Percentiles rank a stretch among this genome's conserved stretches.
These are phyloP conservation scores for Cyphomyrmex costatus DNA, from an alignment of 1,140 invertebrate genomes.

Conservation along the genomic window DNA sequence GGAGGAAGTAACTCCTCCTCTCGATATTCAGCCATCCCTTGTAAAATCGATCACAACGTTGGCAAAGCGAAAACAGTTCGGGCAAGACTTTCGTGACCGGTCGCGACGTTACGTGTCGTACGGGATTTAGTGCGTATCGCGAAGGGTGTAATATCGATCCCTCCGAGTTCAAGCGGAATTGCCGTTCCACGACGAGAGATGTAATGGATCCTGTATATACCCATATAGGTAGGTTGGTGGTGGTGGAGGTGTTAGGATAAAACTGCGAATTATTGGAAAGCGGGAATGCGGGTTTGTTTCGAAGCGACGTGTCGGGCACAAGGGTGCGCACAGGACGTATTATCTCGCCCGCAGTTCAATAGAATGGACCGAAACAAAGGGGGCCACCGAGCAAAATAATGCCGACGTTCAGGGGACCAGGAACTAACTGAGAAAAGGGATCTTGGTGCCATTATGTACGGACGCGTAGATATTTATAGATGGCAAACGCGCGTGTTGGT, in stretches of 20 bases:
- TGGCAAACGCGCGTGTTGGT: constrained; percentile 51
- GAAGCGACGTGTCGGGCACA: constrained; percentile 78
- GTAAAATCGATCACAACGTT: constrained; percentile 50
- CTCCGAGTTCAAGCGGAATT: constrained; percentile 40
- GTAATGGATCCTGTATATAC: constrained; percentile 48
- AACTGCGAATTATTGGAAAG: constrained; percentile 78
- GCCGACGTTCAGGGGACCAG: constrained; percentile 81
- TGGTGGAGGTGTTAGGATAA: constrained; percentile 63
- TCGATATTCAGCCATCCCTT: constrained; percentile 52
- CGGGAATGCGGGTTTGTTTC: constrained; percentile 80
- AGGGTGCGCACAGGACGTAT: constrained; percentile 77
- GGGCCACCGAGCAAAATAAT: constrained; percentile 83
- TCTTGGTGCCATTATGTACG: constrained; percentile 71
- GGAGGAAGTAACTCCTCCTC: neutral
- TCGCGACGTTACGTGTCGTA: constrained; percentile 68
- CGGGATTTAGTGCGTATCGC: constrained; percentile 62
- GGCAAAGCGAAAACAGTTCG: constrained; percentile 29
- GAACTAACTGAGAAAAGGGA: constrained; percentile 81
- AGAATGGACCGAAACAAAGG: constrained; percentile 84
- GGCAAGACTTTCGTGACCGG: constrained; percentile 64
- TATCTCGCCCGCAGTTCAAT: constrained; percentile 84
- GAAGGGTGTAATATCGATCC: constrained; percentile 57
- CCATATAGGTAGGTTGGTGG: constrained; percentile 25
- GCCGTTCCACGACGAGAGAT: constrained; percentile 38
- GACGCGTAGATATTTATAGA: constrained; percentile 50